phyloP scores from a whole-genome alignment of 1,140 invertebrate genomes.

The Drosophila simulans region DNA sequence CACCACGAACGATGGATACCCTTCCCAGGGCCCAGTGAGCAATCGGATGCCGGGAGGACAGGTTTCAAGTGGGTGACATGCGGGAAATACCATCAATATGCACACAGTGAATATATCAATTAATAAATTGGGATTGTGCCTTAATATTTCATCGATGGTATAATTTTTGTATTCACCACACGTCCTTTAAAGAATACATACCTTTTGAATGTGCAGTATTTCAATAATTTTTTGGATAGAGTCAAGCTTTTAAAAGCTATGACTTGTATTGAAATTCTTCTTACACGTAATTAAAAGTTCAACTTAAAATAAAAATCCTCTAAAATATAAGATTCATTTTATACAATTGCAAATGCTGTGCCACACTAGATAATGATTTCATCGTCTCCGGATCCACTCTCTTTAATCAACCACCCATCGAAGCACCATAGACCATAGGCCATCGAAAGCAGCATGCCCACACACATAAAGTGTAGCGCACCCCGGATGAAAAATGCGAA shows the following conservation, averaged over 20 bases:
- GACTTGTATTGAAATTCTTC: too few relatives aligned
- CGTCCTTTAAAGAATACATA: background rate
- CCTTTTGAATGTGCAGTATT: background rate
- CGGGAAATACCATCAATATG: background rate
- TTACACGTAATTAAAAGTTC: too few relatives aligned
- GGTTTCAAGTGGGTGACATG: too few relatives aligned
- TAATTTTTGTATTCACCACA: background rate
- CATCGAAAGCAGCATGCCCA: constrained; percentile 40
- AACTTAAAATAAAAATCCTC: too few relatives aligned
- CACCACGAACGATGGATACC: constrained; percentile 9
- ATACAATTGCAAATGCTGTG: background rate
- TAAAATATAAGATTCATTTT: too few relatives aligned
- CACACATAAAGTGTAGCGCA: constrained; percentile 57
- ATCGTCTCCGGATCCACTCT: constrained; percentile 18
- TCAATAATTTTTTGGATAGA: background rate
- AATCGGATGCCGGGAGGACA: background rate
- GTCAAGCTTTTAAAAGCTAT: too few relatives aligned
- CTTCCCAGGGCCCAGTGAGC: constrained; percentile 1
- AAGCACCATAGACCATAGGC: constrained; percentile 1
- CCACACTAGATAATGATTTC: constrained; percentile 18
- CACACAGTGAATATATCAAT: background rate
- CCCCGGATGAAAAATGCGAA: constrained; percentile 66
- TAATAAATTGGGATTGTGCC: background rate
- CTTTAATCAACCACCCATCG: constrained; percentile 1
- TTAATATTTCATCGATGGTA: background rate